Base-by-base conservation (phyloP, 2,888 invertebrate genomes). In the Eurois occulta region DNA sequence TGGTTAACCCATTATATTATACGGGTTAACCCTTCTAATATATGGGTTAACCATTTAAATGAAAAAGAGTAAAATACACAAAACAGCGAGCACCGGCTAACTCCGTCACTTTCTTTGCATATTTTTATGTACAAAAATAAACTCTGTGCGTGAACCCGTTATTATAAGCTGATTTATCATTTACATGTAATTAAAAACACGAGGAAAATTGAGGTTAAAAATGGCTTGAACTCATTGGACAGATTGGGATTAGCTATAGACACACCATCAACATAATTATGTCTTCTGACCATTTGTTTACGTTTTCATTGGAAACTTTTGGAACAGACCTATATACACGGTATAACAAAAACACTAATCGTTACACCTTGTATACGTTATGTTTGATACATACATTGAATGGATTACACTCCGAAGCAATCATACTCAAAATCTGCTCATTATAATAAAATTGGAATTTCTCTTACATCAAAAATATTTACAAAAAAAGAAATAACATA, bases 391-490 rank as follows among this genome's bases (percentile, higher is more conserved):
- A 28, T 58, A 67, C 74, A 81, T 75, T 58, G 73, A 82, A 75
- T 75, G 73, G 75, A 60, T 68, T 65, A 16, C 13, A 13, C 38
- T 41, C 21, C 7, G 35, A 35, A 35, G 28, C 52, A 77, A 69
- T 64, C 69, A 64, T 55, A 32, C 13, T 64, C 24, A 58, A 43
- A 77, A 72, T 62, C 43, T 64, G 21, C 66, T 32, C 77, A 41
- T 71, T 16, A 75, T 58, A 75, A 78, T 83, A 75, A 65, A 83
- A 83, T 75, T 87, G 86, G 86, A 86, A 87, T 75, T 87, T 78
- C 16, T 67, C 70, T 87, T 77, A 73, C 58, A 64, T 77, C 38
- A 48, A 74, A 72, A 64, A 52, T 87, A 87, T 87, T 80, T 86
- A 87, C 83, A 87, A 74, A 65, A 71, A 72, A 74, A 67, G n/a